Evolutionary conservation across 2,888 invertebrate genomes (phyloP).

Genomic region (Allacma fusca): DNA sequence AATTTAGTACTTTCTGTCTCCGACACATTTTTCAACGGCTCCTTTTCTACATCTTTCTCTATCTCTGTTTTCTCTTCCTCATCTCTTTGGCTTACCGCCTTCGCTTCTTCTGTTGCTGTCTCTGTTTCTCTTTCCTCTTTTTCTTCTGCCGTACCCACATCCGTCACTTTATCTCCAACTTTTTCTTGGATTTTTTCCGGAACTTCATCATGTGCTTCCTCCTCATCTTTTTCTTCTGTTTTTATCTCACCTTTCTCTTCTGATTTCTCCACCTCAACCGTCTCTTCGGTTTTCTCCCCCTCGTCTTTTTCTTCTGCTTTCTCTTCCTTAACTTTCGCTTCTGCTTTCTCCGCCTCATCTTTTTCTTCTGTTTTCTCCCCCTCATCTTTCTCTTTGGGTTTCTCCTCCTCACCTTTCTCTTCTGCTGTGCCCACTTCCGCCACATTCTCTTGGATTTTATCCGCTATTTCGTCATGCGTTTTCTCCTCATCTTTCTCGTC

Average conservation of each 20-base stretch:
- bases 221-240: constrained; percentile 65
- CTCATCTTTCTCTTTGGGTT: too few species aligned
- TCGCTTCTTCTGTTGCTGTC: constrained; percentile 60
- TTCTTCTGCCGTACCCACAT: too few species aligned
- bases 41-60: constrained; percentile 17
- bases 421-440: background rate
- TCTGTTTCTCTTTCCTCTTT: background rate
- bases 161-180: too few species aligned
- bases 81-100: too few species aligned
- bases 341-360: background rate
- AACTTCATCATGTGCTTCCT: too few species aligned
- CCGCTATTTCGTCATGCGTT: background rate
- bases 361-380: background rate
- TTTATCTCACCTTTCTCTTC: constrained; percentile 60
- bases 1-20: constrained; percentile 29
- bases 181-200: too few species aligned
- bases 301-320: constrained; percentile 65
- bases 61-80: constrained; percentile 60
- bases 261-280: background rate
- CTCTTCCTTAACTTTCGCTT: constrained; percentile 60
- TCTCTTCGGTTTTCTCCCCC: constrained; percentile 59
- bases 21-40: constrained; percentile 10
- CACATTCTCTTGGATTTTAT: background rate
- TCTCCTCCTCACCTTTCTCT: constrained; percentile 26
- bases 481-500: constrained; percentile 27